These are phyloP conservation scores for Tachuris rubrigastra DNA, from an alignment of 2,113 vertebrate species.

Conservation along the genomic window DNA sequence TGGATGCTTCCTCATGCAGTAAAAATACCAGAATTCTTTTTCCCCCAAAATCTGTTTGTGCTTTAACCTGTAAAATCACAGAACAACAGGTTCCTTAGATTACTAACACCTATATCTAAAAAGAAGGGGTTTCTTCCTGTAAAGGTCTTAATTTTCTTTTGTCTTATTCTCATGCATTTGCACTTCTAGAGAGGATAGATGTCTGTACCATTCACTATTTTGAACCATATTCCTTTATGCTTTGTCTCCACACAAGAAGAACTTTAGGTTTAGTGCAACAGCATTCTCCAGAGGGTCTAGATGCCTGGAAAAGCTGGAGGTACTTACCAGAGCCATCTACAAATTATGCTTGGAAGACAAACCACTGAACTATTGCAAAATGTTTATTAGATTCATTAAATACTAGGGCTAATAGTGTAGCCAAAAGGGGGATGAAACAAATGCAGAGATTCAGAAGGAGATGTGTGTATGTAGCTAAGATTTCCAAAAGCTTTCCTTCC, in stretches of 20 bases:
- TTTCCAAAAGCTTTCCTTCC: not conserved
- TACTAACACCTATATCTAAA: not conserved
- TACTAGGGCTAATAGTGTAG: not conserved
- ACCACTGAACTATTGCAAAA: not conserved
- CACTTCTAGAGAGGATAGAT: not conserved
- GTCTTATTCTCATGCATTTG: not conserved
- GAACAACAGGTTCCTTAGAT: not conserved
- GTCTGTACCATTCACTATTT: not conserved
- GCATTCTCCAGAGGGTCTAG: not conserved
- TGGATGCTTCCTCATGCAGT: not conserved
- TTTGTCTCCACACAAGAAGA: not conserved
- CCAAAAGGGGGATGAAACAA: not conserved
- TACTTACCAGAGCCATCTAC: not conserved
- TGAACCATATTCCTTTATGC: not conserved
- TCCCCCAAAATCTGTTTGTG: not conserved
- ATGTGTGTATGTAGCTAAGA: not conserved
- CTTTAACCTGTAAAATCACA: not conserved
- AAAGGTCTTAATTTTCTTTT: not conserved
- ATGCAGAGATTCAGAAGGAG: not conserved
- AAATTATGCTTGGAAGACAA: not conserved
- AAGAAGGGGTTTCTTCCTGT: not conserved
- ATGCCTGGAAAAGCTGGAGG: not conserved
- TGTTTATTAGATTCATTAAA: not conserved
- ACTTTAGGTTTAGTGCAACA: not conserved
- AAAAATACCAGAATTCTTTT: not conserved